Conservation (phyloP, 2,113 vertebrate genomes). For the Oceanites oceanicus region DNA sequence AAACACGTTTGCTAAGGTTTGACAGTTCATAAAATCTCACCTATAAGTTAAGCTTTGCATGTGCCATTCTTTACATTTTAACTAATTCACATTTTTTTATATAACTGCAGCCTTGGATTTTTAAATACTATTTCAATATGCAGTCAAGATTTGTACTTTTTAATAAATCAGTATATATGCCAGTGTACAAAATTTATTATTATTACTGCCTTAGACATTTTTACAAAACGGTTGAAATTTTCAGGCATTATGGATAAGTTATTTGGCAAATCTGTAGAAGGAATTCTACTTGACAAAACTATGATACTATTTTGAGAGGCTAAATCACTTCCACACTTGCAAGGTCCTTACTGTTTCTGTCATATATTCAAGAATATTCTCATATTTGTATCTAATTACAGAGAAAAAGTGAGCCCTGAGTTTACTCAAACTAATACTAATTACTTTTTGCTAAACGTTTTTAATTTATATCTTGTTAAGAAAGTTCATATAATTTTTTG, state of each 20-base stretch:
- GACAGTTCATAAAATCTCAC: constrained; percentile 13
- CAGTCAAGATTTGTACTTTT: not conserved
- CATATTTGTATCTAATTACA: constrained; percentile 43
- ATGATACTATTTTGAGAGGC: constrained; percentile 52
- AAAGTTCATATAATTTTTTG: not conserved
- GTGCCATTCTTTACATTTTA: constrained; percentile 22
- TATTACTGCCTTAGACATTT: constrained; percentile 51
- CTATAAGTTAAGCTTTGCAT: not conserved
- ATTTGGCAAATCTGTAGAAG: constrained; percentile 57
- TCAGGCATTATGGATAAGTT: constrained; percentile 44
- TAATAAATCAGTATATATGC: constrained; percentile 6
- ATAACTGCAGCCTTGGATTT: not conserved
- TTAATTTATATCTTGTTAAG: constrained; percentile 22
- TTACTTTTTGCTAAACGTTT: constrained; percentile 16
- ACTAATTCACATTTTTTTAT: constrained; percentile 31
- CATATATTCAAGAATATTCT: constrained; percentile 55
- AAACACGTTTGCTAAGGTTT: constrained; percentile 22
- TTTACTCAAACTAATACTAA: constrained; percentile 21
- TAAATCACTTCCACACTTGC: constrained; percentile 54
- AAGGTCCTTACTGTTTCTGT: constrained; percentile 54
- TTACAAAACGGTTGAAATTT: constrained; percentile 55
- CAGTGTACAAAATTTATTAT: constrained; percentile 4
- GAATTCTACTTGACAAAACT: constrained; percentile 61
- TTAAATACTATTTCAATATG: constrained; percentile 32
- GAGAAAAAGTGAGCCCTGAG: constrained; percentile 20